phyloP scores from a whole-genome alignment of 2,797 vertebrate species.

The Bradypodion ventrale region DNA sequence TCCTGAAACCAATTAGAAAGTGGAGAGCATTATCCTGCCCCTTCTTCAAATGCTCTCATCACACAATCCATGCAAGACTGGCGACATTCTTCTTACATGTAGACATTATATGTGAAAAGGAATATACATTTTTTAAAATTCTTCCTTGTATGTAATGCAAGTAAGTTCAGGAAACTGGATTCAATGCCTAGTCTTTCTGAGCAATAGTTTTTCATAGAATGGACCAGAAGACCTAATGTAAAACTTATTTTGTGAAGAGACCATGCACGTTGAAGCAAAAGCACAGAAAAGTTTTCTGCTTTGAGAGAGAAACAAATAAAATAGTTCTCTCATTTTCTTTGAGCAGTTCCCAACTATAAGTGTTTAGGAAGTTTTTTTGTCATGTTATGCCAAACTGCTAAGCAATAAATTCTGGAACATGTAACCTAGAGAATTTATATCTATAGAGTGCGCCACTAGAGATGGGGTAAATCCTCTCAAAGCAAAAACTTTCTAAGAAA shows the following conservation, averaged over 20 bases:
- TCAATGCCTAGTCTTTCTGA: not conserved
- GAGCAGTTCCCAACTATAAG: slow-evolving; percentile 16
- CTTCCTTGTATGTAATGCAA: too few relatives aligned
- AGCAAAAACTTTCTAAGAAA: not conserved
- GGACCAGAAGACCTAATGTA: not conserved
- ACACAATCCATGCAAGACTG: too few relatives aligned
- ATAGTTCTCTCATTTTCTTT: not conserved
- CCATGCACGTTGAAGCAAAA: not conserved
- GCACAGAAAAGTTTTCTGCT: not conserved
- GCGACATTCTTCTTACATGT: too few relatives aligned
- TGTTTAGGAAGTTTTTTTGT: not conserved
- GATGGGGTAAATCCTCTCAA: not conserved
- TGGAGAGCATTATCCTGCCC: too few relatives aligned
- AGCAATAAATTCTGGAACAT: slow-evolving; percentile 1
- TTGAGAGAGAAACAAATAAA: not conserved
- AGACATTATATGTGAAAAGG: too few relatives aligned
- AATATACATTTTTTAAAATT: too few relatives aligned
- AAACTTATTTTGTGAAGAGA: not conserved
- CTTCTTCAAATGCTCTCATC: too few relatives aligned
- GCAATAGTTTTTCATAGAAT: not conserved
- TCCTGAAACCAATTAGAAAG: too few relatives aligned
- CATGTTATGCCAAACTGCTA: not conserved
- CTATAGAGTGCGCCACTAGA: not conserved
- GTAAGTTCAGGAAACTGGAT: too few relatives aligned
- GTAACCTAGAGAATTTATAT: slow-evolving; percentile 9